Evolutionary conservation across 2,113 vertebrate species (phyloP).

Genomic region (Oryzias woworae): DNA sequence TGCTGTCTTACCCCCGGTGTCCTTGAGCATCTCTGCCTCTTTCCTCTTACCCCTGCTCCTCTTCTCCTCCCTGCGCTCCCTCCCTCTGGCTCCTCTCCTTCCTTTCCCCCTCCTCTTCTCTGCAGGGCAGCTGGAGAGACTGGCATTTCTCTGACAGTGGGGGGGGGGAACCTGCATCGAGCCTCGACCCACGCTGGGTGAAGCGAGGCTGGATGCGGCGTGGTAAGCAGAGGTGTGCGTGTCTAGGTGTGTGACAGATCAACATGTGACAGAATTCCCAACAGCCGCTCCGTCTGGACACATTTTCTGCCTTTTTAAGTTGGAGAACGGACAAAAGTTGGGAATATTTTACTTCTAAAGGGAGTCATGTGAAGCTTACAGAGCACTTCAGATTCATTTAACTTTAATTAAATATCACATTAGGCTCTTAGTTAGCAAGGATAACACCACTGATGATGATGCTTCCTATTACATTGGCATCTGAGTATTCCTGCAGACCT

Average conservation of each 20-base stretch:
- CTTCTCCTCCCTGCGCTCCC: conserved; percentile 9
- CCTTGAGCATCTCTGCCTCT: conserved; percentile 19
- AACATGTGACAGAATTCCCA: conserved; percentile 27
- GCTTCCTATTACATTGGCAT: too few species aligned
- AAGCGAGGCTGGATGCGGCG: conserved; percentile 38
- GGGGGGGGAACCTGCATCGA: conserved; percentile 53
- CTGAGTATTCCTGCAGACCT: too few species aligned
- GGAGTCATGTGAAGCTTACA: not conserved
- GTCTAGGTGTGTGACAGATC: conserved; percentile 21
- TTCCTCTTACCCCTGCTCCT: conserved; percentile 1
- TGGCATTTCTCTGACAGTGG: conserved; percentile 74
- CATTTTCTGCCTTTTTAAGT: too few species aligned
- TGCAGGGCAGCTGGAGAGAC: conserved; percentile 54
- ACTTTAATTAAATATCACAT: conserved; percentile 12
- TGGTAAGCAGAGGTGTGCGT: conserved; percentile 21
- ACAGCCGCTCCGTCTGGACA: too few species aligned
- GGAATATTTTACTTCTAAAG: too few species aligned
- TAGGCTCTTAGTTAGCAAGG: conserved; percentile 3
- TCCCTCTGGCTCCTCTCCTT: conserved; percentile 15
- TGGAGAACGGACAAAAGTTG: too few species aligned
- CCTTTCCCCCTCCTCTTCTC: conserved; percentile 41
- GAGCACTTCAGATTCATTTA: conserved; percentile 18
- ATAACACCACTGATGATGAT: too few species aligned
- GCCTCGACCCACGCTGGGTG: conserved; percentile 56
- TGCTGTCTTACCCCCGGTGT: not conserved